Conservation (phyloP, 2,797 vertebrate species). For the Parauchenoglanis ngamensis region DNA sequence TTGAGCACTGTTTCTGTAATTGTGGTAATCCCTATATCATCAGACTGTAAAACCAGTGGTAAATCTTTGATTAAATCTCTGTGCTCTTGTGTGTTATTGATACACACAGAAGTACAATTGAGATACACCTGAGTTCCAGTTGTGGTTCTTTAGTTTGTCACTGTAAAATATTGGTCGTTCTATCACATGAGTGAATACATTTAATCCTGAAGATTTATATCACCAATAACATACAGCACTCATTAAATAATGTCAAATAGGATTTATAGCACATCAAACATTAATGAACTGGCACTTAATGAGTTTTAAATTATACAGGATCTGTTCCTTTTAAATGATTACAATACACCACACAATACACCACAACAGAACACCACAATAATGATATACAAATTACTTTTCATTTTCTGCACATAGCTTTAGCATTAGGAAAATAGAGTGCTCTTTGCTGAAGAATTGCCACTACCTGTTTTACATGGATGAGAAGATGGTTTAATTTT, state of each 20-base stretch:
- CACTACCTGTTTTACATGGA: background rate
- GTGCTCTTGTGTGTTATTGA: background rate
- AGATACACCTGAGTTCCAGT: background rate
- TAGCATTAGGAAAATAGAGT: background rate
- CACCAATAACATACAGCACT: background rate
- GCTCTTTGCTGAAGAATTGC: background rate
- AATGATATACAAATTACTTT: background rate
- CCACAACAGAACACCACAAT: background rate
- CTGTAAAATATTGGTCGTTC: background rate
- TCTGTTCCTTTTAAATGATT: background rate
- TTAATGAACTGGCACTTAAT: background rate
- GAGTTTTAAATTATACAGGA: background rate
- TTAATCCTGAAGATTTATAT: background rate
- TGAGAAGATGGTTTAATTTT: background rate
- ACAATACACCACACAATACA: background rate
- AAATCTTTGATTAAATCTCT: background rate
- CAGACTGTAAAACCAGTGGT: background rate
- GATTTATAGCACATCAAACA: background rate
- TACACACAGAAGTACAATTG: background rate
- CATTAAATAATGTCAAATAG: background rate
- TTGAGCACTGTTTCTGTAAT: background rate
- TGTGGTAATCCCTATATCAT: background rate
- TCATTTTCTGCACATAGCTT: background rate
- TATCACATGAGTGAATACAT: background rate
- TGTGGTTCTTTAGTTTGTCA: background rate